Evolutionary conservation across 2,888 invertebrate species (phyloP), one percentile per base, ranked within the genome.

Genomic region (Desoria tigrina): DNA sequence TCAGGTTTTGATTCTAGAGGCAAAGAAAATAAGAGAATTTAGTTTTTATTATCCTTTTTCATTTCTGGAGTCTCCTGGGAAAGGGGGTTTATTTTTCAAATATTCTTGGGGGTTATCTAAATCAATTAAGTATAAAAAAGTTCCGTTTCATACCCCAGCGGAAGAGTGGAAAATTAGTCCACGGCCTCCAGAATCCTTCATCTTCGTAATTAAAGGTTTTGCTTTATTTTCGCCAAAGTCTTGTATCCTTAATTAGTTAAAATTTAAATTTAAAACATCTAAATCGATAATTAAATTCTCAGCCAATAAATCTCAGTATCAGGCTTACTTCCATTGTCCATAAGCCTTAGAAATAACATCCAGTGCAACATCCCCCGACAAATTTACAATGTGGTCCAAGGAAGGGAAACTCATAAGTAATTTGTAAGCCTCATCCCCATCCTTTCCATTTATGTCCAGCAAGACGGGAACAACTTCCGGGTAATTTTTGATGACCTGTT

Each of bases 381-480:
- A 28, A 51, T 71, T 71, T 3, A 71, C 55, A 51, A 68, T 61
- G 51, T 71, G 68, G 28, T 66, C 65, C 24, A 66, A 3, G 2
- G 42, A 42, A 1, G 71, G 71, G 23, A 71, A 51, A 18, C 62
- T 63, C 42, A 57, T 39, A 24, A 71, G 39, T 16, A 71, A 26
- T 55, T 68, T 65, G 14, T 57, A 37, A 49, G 54, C 67, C 21
- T 60, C 50, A 1, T 65, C 63, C 9, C 61, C 37, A 45, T 63
- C 63, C 39, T 61, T 62, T 32, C 59, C 68, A 39, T 42, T 37
- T 2, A 66, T 57, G 54, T 71, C 63, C 14, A 66, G 26, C 7
- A 71, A 56, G 27, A 71, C 37, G 4, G 71, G 66, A 28, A 67
- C 55, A 42, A 66, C 62, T n/a, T 61, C 55, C 3, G 71, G 68